Evolutionary conservation across 2,888 invertebrate species (phyloP).

Genomic region (Noctua comes): DNA sequence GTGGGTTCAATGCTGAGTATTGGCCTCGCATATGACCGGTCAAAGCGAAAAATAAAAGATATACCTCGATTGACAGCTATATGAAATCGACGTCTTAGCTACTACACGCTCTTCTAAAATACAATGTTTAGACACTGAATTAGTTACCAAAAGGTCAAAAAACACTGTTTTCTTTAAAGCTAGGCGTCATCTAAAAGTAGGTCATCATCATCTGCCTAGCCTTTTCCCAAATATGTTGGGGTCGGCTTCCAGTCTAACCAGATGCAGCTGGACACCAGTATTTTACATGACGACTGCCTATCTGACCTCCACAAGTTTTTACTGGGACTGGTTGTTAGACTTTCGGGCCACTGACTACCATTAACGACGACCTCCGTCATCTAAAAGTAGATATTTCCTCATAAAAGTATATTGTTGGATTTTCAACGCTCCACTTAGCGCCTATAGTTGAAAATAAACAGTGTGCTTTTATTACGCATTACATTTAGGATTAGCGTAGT

Average conservation of each 20-base stretch:
- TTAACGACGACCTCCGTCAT: background rate
- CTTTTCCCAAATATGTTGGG: too few relatives aligned
- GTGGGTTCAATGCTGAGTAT: background rate
- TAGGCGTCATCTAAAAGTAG: background rate
- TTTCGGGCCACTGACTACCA: too few relatives aligned
- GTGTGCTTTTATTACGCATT: too few relatives aligned
- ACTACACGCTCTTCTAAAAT: background rate
- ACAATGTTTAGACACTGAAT: background rate
- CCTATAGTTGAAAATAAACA: too few relatives aligned
- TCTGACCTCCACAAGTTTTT: too few relatives aligned
- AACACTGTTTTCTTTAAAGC: background rate
- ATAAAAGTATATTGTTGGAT: too few relatives aligned
- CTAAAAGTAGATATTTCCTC: background rate
- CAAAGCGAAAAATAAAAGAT: background rate
- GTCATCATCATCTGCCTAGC: too few relatives aligned
- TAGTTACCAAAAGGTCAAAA: background rate
- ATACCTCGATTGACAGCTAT: background rate
- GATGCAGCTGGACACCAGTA: too few relatives aligned
- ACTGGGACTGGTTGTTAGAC: too few relatives aligned
- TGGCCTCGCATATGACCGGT: background rate
- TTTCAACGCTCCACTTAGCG: too few relatives aligned
- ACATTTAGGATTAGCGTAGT: background rate
- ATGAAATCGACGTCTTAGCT: background rate
- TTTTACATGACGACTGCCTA: too few relatives aligned
- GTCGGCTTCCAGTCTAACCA: too few relatives aligned